These are phyloP conservation scores for Condylura cristata DNA, from an alignment of 2,113 vertebrate species.

Conservation along the genomic window DNA sequence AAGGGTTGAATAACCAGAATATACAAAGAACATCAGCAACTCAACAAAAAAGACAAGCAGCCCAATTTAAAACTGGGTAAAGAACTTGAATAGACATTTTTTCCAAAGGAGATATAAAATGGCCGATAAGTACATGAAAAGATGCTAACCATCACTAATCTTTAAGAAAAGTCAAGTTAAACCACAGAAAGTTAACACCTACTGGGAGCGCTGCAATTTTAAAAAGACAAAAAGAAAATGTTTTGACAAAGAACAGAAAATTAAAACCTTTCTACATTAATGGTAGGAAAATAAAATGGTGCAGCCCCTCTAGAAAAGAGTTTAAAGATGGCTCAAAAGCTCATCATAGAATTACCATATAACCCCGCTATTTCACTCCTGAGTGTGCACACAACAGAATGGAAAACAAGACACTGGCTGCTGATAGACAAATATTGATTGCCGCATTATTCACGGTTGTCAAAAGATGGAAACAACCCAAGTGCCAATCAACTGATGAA, in stretches of 20 bases:
- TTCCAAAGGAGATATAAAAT: background rate
- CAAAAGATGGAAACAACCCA: too few species aligned
- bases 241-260: background rate
- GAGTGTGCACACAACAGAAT: background rate
- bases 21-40: background rate
- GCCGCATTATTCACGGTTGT: too few species aligned
- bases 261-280: background rate
- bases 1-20: background rate
- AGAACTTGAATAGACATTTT: background rate
- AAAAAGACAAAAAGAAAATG: background rate
- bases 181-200: background rate
- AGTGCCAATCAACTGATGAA: too few species aligned
- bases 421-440: background rate
- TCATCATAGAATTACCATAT: background rate
- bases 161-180: conserved; percentile 32
- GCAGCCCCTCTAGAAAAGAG: background rate
- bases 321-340: background rate
- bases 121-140: background rate
- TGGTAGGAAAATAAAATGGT: background rate
- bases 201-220: background rate
- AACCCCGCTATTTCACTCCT: background rate
- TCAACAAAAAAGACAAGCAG: background rate
- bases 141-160: background rate
- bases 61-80: background rate
- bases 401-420: background rate